Conservation (phyloP, 2,113 vertebrate species). For the Catharus minimus region DNA sequence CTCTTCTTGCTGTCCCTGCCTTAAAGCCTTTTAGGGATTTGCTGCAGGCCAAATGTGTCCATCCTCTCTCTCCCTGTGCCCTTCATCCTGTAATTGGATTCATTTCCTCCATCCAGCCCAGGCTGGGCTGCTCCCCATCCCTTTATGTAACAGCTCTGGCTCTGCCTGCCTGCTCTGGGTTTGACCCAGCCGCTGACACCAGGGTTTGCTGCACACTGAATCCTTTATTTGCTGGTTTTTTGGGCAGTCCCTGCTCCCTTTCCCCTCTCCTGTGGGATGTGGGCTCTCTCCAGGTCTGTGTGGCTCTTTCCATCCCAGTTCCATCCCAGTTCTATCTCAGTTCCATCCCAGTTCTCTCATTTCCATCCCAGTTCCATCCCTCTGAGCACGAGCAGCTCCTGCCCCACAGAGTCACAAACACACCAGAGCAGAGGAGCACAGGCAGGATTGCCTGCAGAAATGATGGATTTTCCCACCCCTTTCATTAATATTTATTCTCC, state of each 20-base stretch:
- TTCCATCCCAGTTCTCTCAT: too few species aligned
- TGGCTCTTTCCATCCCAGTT: background rate
- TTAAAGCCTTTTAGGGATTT: slow-evolving; percentile 20
- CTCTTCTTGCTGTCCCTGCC: background rate
- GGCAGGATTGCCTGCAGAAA: background rate
- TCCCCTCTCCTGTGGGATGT: rapidly evolving
- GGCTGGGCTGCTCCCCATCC: background rate
- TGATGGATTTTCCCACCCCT: background rate
- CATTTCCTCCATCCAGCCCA: slow-evolving; percentile 29
- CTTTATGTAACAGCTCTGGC: slow-evolving; percentile 8
- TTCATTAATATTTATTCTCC: slow-evolving; percentile 39
- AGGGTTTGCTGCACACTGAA: rapidly evolving
- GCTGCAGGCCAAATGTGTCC: background rate
- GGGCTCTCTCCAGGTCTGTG: background rate
- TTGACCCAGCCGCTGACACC: background rate
- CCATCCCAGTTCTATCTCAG: background rate
- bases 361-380: background rate
- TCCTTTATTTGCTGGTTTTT: background rate
- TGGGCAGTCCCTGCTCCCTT: background rate
- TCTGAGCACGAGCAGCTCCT: background rate
- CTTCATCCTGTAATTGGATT: slow-evolving; percentile 70
- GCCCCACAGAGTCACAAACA: rapidly evolving
- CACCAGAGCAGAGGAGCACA: background rate
- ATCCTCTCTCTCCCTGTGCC: slow-evolving; percentile 29
- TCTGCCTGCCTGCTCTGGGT: rapidly evolving